Conservation (phyloP, 2,888 invertebrate species). For the Nasonovia ribisnigri region DNA sequence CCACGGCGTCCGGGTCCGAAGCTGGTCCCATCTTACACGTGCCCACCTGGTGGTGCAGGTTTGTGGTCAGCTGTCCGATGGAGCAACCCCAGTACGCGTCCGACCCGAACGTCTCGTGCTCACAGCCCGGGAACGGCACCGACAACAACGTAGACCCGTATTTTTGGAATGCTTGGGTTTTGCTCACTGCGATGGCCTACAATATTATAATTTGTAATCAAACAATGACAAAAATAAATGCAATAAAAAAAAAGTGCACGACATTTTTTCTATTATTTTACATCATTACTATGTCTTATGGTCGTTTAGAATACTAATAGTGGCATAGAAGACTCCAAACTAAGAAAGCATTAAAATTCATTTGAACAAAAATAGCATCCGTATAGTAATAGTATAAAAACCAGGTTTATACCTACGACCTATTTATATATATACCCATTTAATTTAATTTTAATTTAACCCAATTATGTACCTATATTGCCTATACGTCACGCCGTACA, state of each 20-base stretch:
- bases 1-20: constrained; percentile 76
- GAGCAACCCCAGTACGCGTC: constrained; percentile 81
- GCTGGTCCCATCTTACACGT: constrained; percentile 79
- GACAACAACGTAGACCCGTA: constrained; percentile 70
- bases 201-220: constrained; percentile 57
- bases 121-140: constrained; percentile 69
- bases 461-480: background rate
- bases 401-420: background rate
- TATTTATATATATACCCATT: too few species aligned
- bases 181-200: constrained; percentile 71
- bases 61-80: constrained; percentile 77
- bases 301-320: background rate
- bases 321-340: background rate
- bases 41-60: constrained; percentile 74
- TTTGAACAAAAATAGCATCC: background rate
- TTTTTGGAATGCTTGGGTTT: constrained; percentile 72
- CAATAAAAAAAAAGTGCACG: background rate
- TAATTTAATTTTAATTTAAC: background rate
- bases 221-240: background rate
- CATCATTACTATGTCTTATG: background rate
- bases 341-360: background rate
- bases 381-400: background rate
- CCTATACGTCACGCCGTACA: background rate
- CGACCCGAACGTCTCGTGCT: constrained; percentile 74
- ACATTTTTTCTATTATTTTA: background rate